Base-by-base conservation (phyloP, 2,888 invertebrate genomes). In the Scaptomyza tumidula region DNA sequence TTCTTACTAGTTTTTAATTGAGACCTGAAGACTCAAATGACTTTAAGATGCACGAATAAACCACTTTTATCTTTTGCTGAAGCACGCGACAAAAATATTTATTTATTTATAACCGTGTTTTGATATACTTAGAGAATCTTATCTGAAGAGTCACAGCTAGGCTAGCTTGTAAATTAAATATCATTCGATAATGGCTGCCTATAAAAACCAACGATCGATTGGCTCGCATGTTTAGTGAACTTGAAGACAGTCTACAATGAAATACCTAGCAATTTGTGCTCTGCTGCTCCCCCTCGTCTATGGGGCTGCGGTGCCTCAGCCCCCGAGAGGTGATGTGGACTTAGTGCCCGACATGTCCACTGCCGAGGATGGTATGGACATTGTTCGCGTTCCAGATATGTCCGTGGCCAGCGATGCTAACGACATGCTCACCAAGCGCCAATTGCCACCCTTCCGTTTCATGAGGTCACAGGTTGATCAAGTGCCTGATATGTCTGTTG, bases 261-360 rank as follows among this genome's bases (percentile, higher is more conserved):
- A 86, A 64, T 68, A 71, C 57, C 45, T 79, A 3, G 71, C 88
- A 39, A 52, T 83, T 33, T 85, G 76, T 46, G 77, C 80, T 6
- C 66, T 83, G 19, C 69, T 83, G 16, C 55, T 83, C 41, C 86
- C 83, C 49, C 76, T 88, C 19, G 88, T 88, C 71, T 83, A 71
- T 52, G 80, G 84, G 33, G 78, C 80, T 13, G 60, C 49, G 6
- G 31, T 66, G 27, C 80, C 71, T 16, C 61, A 43, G 45, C 19
- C 45, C 0, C 33, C 48, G 39, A n/a, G 27, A 16, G 56, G 54
- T 6, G 44, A 55, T 33, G 27, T 54, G 6, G 64, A 75, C 48
- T 43, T 75, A 33, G 61, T 75, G 46, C 77, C 79, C 7, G 76
- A 77, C 9, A 75, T 66, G 44, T 73, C 73, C 10, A 55, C 24